Evolutionary conservation across 2,113 vertebrate genomes (phyloP).

Genomic region (Ascaphus truei): DNA sequence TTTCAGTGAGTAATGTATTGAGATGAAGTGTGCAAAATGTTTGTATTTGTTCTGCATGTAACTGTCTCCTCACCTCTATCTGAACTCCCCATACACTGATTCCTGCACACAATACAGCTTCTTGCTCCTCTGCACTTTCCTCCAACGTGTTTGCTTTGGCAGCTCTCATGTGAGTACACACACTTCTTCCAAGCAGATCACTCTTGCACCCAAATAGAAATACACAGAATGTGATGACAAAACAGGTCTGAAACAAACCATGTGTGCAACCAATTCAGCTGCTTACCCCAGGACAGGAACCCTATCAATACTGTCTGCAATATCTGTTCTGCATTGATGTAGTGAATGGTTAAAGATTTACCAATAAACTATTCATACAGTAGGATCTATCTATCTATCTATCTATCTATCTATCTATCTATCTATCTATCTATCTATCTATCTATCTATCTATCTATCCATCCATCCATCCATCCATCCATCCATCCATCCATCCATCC

Average conservation of each 20-base stretch:
- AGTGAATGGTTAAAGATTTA: too few species aligned
- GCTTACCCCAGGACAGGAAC: too few species aligned
- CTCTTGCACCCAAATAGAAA: slow-evolving; percentile 80
- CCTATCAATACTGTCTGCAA: too few species aligned
- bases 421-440: too few species aligned
- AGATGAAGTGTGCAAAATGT: slow-evolving; percentile 80
- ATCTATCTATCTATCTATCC: too few species aligned
- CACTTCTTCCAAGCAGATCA: slow-evolving; percentile 87
- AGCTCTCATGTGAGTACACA: slow-evolving; percentile 81
- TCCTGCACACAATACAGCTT: slow-evolving; percentile 72
- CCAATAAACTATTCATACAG: too few species aligned
- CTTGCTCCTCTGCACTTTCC: slow-evolving; percentile 74
- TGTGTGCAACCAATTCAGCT: slow-evolving; percentile 66
- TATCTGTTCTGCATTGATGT: too few species aligned
- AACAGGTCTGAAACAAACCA: slow-evolving; percentile 88
- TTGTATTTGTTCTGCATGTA: slow-evolving; percentile 88
- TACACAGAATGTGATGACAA: slow-evolving; percentile 84
- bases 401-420: too few species aligned
- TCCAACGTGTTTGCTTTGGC: slow-evolving; percentile 93
- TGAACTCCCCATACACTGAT: slow-evolving; percentile 83
- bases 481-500: too few species aligned
- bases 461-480: too few species aligned
- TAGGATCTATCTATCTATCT: too few species aligned
- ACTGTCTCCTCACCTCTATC: slow-evolving; percentile 88
- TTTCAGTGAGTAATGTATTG: slow-evolving; percentile 81